Evolutionary conservation across 2,797 vertebrate genomes (phyloP), one percentile per base, ranked within the genome.

Genomic region (Sciurus carolinensis): DNA sequence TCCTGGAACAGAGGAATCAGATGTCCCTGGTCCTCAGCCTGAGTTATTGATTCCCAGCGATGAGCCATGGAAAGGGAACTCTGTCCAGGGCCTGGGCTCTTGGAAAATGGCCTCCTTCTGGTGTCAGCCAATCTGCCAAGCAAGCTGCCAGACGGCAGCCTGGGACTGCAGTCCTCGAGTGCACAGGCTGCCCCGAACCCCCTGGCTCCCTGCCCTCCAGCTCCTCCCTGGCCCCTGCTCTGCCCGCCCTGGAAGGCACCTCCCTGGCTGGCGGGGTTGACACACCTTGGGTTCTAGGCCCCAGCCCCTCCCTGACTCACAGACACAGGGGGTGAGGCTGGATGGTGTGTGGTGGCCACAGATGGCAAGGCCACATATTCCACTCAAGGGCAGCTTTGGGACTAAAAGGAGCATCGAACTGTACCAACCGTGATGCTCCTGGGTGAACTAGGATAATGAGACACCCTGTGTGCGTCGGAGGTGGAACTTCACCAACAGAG

Each of bases 21-120:
- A n/a, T 67, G 66, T 88, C 84, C 80, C 64, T 69, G 18, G 26
- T 87, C 36, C 69, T 13, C 26, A 94, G 69, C 39, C 86, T 22
- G 54, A 91, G 73, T 62, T 81, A 42, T 59, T 47, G 11, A 33
- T 54, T 77, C 64, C 82, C 20, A 59, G 67, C 28, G 22, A 71
- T 52, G 88, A 36, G 47, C 22, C 39, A 24, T 66, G 62, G 54
- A 67, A 84, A 92, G n/a, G 50, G 64, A 26, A 36, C 42, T 44
- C 77, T 89, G 80, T 92, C 59, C 85, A 83, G 87, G 6, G 52
- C 73, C 14, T 22, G 36, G 44, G 76, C 52, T 87, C 77, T 77
- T 91, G 85, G 79, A 95, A 87, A 87, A 66, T 62, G 73, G 54
- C 92, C 77, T 76, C 90, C 62, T 94, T 54, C 77, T 83, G n/a